phyloP scores from a whole-genome alignment of 2,113 vertebrate genomes.

The Laticauda laticaudata region DNA sequence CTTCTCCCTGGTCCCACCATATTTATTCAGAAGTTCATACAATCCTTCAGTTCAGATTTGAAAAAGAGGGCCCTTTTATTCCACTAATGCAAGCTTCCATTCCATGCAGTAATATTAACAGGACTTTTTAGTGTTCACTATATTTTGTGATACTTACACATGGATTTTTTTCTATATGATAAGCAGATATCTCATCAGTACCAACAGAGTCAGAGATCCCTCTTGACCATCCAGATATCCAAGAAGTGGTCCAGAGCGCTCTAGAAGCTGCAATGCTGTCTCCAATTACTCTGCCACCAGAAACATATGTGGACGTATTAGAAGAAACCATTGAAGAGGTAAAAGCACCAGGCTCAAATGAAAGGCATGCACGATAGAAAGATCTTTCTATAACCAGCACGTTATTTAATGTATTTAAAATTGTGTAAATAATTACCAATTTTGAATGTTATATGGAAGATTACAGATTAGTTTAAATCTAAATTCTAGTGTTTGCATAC shows the following conservation, averaged over 20 bases:
- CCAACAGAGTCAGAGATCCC: slow-evolving; percentile 65
- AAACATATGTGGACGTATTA: slow-evolving; percentile 71
- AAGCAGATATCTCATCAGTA: slow-evolving; percentile 18
- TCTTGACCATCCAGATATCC: slow-evolving; percentile 80
- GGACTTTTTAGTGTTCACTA: too few species aligned
- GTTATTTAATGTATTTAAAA: neutral
- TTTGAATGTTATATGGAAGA: neutral
- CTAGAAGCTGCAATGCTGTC: slow-evolving; percentile 60
- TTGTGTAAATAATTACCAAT: neutral
- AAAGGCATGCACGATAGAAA: neutral
- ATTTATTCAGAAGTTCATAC: neutral
- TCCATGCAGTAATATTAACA: neutral
- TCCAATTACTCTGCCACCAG: slow-evolving; percentile 49
- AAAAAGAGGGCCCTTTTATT: neutral
- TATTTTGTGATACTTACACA: neutral
- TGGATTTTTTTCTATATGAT: neutral
- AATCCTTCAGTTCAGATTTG: neutral
- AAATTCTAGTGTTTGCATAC: neutral
- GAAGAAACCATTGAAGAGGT: slow-evolving; percentile 75
- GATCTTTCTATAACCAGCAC: neutral
- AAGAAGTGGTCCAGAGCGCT: slow-evolving; percentile 66
- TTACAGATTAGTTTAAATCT: neutral
- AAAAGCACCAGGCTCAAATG: slow-evolving; percentile 17
- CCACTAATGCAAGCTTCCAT: neutral
- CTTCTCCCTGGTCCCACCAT: neutral